Evolutionary conservation across 2,113 vertebrate species (phyloP), one percentile per base, ranked within the genome.

Genomic region (Oncorhynchus mykiss): DNA sequence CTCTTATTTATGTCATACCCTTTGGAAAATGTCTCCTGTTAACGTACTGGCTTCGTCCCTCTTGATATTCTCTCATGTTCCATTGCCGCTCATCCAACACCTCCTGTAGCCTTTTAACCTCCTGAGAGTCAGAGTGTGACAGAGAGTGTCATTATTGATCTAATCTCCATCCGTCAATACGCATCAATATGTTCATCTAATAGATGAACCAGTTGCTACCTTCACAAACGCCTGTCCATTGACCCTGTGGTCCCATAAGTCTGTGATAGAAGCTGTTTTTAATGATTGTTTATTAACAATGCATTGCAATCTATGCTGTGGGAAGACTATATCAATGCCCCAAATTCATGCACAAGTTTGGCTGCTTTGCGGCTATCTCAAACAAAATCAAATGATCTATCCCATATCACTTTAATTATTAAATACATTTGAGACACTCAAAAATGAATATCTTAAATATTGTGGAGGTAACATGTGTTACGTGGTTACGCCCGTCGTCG

Each of bases 141-240:
- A 73, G 70, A 84, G 77, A 16, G 39, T 73, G 24, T 66, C 64
- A 85, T 84, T 60, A 85, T 84, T 84, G 84, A 88, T 87, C 84
- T 82, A 80, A 87, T 82, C 74, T 49, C 71, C 65, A 69, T 74
- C 79, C 81, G 83, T 91, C 87, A 83, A 84, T 89, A 87, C 78
- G 60, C 73, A 72, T 80, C 85, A 84, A 89, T 90, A 74, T 72
- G 67, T 49, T 78, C 80, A 84, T 83, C 68, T 57, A 77, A 85
- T 71, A 75, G 81, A 87, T 90, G 81, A 24, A 80, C 80, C 67
- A 75, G 75, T 90, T 75, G 72, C 79, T 86, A 75, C 62, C 67
- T 83, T 75, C 73, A 74, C 45, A 18, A 76, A 79, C 59, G 79
- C 70, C 74, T 54, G 1, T 48, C 16, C 51, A 22, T 66, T 66